Base-by-base conservation (phyloP, 1,140 invertebrate genomes). In the Plutomurus gul region DNA sequence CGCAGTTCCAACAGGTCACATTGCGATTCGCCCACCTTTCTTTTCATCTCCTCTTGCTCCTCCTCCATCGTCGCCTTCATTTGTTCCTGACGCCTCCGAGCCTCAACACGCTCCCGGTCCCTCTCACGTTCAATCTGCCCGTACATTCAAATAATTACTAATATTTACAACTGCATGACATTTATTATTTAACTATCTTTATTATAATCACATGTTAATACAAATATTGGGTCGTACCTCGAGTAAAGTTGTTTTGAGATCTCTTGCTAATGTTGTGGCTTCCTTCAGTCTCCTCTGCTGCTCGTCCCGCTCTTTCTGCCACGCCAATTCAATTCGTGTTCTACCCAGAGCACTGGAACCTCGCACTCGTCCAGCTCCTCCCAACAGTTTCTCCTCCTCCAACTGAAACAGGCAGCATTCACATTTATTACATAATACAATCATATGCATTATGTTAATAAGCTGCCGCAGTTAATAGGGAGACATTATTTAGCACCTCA, bases 251-350 rank as follows among this genome's bases (percentile, higher is more conserved):
- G 95, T 94, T 13, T 94, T 87, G 22, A 98, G 87, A 86, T 98
- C 96, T 78, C 95, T 88, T 0, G 96, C 95, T 51, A 98, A 88
- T 0, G 93, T 95, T 72, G 96, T 95, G 0, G 95, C 96, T 87
- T 98, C 95, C 84, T 94, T 92, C 4, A 98, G 87, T 22, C 97
- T 87, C 8, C 95, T 89, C 83, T 96, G 95, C 84, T 97, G 95
- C 84, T 97, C 95, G 84, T 95, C 93, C 74, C 96, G 89, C 86
- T 98, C 96, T 85, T 97, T 97, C 84, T 97, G 95, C 96, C 96
- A 98, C 0, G 95, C 95, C 13, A 97, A 87, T 85, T 98, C 96
- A 90, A 98, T 92, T 43, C 94, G 91, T 1, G 95, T 95, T 85
- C 94, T 92, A 60, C 95, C 87, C 25, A 94, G 94, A 4, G 93